Conservation (phyloP, 1,140 invertebrate genomes). For the Lineus longissimus region DNA sequence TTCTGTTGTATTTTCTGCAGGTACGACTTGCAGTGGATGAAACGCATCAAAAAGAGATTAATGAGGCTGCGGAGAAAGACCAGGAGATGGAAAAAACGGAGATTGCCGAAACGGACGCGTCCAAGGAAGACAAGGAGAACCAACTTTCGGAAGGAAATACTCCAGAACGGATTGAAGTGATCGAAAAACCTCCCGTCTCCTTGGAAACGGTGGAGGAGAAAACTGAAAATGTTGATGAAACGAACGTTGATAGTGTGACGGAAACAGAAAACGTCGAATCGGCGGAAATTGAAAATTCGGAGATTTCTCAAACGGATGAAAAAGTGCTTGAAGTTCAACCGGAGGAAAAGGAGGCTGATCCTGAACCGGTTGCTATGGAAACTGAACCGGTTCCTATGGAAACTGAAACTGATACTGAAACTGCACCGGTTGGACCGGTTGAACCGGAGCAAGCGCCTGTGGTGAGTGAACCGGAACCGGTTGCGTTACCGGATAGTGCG, state of each 20-base stretch:
- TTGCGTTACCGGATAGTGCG: too few relatives aligned
- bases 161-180: too few relatives aligned
- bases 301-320: too few relatives aligned
- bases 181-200: background rate
- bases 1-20: background rate
- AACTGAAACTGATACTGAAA: background rate
- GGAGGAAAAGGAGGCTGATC: background rate
- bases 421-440: background rate
- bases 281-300: too few relatives aligned
- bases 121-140: background rate
- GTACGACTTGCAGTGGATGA: background rate
- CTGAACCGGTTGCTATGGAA: background rate
- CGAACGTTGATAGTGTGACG: background rate
- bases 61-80: background rate
- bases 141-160: too few relatives aligned
- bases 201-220: background rate
- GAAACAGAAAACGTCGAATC: too few relatives aligned
- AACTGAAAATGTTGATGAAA: background rate
- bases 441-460: background rate
- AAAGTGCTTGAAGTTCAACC: too few relatives aligned
- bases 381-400: conserved; percentile 1
- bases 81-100: background rate
- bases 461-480: background rate
- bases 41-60: background rate
- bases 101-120: background rate